phyloP scores from a whole-genome alignment of 2,113 vertebrate genomes.

The Gavia stellata region DNA sequence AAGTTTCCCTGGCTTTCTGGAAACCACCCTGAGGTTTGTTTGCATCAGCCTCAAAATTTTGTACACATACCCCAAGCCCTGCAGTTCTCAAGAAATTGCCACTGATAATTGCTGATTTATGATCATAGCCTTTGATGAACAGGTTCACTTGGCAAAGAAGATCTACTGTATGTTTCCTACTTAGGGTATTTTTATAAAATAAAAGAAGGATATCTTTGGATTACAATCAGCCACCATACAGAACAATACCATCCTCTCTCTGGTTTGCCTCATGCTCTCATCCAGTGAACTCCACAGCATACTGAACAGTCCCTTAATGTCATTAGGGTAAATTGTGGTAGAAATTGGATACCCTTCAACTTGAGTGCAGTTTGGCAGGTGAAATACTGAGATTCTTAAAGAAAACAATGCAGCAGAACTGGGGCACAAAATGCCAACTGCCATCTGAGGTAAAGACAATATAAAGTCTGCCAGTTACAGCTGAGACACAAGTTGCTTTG shows the following conservation, averaged over 20 bases:
- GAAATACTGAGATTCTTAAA: not conserved
- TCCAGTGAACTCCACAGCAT: not conserved
- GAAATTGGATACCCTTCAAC: not conserved
- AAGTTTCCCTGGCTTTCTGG: not conserved
- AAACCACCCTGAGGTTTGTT: not conserved
- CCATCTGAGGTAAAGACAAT: not conserved
- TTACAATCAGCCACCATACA: not conserved
- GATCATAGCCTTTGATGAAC: not conserved
- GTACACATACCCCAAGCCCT: not conserved
- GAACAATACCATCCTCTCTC: not conserved
- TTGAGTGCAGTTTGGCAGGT: not conserved
- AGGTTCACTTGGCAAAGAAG: not conserved
- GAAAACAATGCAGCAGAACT: not conserved
- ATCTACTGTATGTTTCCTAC: not conserved
- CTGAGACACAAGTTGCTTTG: not conserved
- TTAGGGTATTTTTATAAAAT: not conserved
- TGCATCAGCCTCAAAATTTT: not conserved
- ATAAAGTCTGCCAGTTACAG: not conserved
- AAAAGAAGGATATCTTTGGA: not conserved
- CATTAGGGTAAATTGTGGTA: not conserved
- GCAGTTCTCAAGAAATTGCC: not conserved
- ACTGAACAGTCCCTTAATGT: not conserved
- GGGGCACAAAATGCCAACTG: not conserved
- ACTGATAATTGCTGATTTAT: constrained; percentile 1
- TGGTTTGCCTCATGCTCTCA: not conserved